Base-by-base conservation (phyloP, 2,888 invertebrate genomes). In the Cacoxenus indagator region DNA sequence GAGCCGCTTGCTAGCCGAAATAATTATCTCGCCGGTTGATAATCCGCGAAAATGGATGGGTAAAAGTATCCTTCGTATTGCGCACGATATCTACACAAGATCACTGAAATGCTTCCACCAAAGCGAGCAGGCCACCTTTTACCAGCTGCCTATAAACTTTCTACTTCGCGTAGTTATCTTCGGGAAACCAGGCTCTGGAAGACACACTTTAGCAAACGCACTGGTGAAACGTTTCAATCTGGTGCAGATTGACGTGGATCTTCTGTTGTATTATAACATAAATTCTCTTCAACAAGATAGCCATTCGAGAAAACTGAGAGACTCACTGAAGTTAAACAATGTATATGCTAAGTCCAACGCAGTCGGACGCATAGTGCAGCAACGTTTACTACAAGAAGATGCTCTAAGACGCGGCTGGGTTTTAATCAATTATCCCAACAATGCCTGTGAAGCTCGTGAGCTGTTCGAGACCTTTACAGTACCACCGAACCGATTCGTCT, bases 331-430 rank as follows among this genome's bases (percentile, higher is more conserved):
- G n/a, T 37, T 73, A 27, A 75, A 79, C 11, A 73, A 77, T 2
- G 74, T 81, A 0, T 71, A 70, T n/a, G 75, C 75, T 1, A 78
- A 82, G 4, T 78, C 84, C 0, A 61, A 73, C 37, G 78, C 84
- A 0, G 69, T 87, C 17, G 75, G 79, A 0, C 75, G 84, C 17
- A 72, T 86, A 0, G 72, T 88, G 37, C 75, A 82, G 24, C 71
- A 78, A n/a, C 78, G 88, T 45, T 64, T 87, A 27, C 75, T 86
- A 11, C 71, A 83, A 71, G 84, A 87, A 2, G 91, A 92, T 73
- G 90, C 91, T 71, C 73, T 91, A 14, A 83, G 83, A 17, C 87
- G 86, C n/a, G 92, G 92, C 4, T 92, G 91, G 91, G 88, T 92
- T 11, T 75, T 92, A 55, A 89, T 90, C 14, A 90, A 90, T 19